Evolutionary conservation across 2,113 vertebrate species (phyloP).

Genomic region (Cynocephalus volans): DNA sequence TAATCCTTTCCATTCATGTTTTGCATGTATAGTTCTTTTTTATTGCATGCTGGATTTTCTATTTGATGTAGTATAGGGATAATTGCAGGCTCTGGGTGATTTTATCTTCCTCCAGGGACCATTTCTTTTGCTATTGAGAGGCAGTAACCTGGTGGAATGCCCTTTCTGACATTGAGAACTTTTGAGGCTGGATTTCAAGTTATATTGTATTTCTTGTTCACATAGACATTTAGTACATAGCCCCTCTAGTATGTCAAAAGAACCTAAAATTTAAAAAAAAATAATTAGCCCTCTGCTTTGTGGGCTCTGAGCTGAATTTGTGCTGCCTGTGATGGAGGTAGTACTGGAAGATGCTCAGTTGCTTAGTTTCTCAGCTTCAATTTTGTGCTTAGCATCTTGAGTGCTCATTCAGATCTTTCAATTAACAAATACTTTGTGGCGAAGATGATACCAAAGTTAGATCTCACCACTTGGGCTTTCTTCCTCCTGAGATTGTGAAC

Average conservation of each 20-base stretch:
- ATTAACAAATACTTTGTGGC: too few species aligned
- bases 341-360: too few species aligned
- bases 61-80: neutral
- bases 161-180: neutral
- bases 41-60: neutral
- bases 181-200: neutral
- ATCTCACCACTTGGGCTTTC: too few species aligned
- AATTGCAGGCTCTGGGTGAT: neutral
- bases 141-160: neutral
- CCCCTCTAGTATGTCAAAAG: neutral
- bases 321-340: too few species aligned
- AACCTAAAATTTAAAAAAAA: neutral
- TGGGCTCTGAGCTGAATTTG: too few species aligned
- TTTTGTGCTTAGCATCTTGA: too few species aligned
- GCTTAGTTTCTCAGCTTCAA: too few species aligned
- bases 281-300: too few species aligned
- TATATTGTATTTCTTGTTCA: neutral
- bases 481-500: too few species aligned
- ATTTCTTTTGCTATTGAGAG: neutral
- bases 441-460: too few species aligned
- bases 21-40: neutral
- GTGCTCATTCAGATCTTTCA: too few species aligned
- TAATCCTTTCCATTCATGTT: conserved; percentile 4
- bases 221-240: neutral
- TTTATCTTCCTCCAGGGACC: neutral